phyloP scores from a whole-genome alignment of 2,113 vertebrate species.

The Leucopsar rothschildi region DNA sequence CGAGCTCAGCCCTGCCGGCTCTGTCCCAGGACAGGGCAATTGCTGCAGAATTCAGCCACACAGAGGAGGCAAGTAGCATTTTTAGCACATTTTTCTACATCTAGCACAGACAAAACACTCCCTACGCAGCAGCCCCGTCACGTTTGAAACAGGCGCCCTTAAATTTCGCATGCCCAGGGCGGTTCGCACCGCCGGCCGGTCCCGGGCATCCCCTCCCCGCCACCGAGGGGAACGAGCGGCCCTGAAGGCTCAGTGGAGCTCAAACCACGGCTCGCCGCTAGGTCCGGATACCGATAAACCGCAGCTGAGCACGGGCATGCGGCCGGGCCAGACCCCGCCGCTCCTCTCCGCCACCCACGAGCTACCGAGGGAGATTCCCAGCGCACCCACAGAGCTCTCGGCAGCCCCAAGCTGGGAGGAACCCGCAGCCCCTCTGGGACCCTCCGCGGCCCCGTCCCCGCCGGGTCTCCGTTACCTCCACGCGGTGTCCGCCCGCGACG shows the following conservation, averaged over 20 bases:
- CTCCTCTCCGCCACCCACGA: too few relatives aligned
- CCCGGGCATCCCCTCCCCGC: background rate
- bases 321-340: background rate
- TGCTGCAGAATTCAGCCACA: fast-evolving
- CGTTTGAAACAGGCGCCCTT: background rate
- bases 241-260: fast-evolving
- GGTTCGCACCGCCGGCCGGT: fast-evolving
- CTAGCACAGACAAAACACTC: fast-evolving
- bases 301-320: too few relatives aligned
- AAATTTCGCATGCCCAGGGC: background rate
- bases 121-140: fast-evolving
- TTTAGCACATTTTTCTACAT: fast-evolving
- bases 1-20: background rate
- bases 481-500: background rate
- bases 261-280: background rate
- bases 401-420: background rate
- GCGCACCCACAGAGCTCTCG: background rate
- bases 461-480: background rate
- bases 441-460: background rate
- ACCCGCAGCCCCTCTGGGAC: fast-evolving
- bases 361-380: background rate
- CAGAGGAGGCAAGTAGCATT: fast-evolving
- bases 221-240: background rate
- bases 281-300: background rate
- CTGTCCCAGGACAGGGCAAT: fast-evolving